phyloP scores from a whole-genome alignment of 2,888 invertebrate species.

The Eupithecia subfuscata region DNA sequence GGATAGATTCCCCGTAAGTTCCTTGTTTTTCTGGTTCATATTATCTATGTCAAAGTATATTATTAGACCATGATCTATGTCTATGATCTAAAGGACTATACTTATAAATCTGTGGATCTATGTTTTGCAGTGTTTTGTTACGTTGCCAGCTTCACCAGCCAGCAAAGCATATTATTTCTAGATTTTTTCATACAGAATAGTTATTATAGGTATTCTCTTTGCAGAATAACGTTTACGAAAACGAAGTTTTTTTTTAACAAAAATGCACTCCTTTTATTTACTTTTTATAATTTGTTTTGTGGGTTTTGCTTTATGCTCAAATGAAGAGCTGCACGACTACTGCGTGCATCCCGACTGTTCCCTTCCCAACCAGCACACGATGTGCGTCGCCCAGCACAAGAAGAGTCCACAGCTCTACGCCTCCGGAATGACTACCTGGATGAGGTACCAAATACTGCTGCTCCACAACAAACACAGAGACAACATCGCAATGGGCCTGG shows the following conservation, averaged over 20 bases:
- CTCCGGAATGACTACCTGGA: conserved; percentile 78
- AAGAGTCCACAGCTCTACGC: conserved; percentile 71
- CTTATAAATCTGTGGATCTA: too few species aligned
- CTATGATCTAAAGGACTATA: too few species aligned
- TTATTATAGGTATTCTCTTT: too few species aligned
- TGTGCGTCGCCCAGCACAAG: conserved; percentile 67
- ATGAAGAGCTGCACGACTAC: conserved; percentile 52
- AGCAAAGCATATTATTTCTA: too few species aligned
- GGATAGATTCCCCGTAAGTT: too few species aligned
- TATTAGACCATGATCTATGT: too few species aligned
- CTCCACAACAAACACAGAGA: conserved; percentile 78
- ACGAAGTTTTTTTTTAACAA: conserved; percentile 31
- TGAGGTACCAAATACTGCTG: conserved; percentile 73
- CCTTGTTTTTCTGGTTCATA: too few species aligned
- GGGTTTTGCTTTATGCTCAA: conserved; percentile 47
- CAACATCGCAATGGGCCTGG: conserved; percentile 76
- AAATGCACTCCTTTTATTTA: conserved; percentile 55
- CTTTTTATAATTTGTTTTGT: conserved; percentile 57
- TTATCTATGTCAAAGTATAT: too few species aligned
- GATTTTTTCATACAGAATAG: neutral
- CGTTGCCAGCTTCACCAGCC: too few species aligned
- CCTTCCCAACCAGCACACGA: conserved; percentile 72
- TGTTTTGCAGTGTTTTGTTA: too few species aligned
- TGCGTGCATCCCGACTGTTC: conserved; percentile 77
- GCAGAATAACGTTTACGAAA: neutral